phyloP scores from a whole-genome alignment of 23 tunicate species.

The Diplosoma virens region DNA sequence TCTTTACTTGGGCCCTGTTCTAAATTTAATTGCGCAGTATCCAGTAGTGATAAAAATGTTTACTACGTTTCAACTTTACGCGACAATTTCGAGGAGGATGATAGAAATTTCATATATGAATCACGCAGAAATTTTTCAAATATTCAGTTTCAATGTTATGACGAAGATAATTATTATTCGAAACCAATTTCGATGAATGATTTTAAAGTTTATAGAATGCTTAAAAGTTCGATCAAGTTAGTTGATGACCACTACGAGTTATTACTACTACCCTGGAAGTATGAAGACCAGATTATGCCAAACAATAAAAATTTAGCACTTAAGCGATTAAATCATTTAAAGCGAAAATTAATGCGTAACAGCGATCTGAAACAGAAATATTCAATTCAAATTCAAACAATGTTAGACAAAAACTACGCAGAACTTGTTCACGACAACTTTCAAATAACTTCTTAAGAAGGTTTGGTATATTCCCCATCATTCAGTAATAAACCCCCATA shows the following conservation, averaged over 20 bases:
- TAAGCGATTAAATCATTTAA: neutral
- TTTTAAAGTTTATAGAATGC: neutral
- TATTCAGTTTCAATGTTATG: too few relatives aligned
- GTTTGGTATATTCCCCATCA: too few relatives aligned
- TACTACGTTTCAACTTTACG: too few relatives aligned
- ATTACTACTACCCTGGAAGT: conserved; percentile 8
- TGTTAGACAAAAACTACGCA: neutral
- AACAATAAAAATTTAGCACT: neutral
- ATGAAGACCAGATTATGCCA: conserved; percentile 21
- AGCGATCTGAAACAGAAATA: neutral
- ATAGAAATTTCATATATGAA: too few relatives aligned
- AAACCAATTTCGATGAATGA: conserved; percentile 1
- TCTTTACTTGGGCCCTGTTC: too few relatives aligned
- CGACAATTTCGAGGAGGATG: too few relatives aligned
- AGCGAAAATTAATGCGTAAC: neutral
- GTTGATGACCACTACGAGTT: neutral
- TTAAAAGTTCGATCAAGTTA: neutral
- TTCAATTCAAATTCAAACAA: neutral
- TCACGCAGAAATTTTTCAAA: too few relatives aligned
- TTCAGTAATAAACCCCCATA: neutral
- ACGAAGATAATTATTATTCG: too few relatives aligned
- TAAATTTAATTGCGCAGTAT: too few relatives aligned
- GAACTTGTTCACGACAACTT: neutral
- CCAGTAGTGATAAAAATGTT: too few relatives aligned
- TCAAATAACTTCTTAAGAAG: too few relatives aligned